phyloP scores from a whole-genome alignment of 1,140 invertebrate species.

The Lepidurus apus region DNA sequence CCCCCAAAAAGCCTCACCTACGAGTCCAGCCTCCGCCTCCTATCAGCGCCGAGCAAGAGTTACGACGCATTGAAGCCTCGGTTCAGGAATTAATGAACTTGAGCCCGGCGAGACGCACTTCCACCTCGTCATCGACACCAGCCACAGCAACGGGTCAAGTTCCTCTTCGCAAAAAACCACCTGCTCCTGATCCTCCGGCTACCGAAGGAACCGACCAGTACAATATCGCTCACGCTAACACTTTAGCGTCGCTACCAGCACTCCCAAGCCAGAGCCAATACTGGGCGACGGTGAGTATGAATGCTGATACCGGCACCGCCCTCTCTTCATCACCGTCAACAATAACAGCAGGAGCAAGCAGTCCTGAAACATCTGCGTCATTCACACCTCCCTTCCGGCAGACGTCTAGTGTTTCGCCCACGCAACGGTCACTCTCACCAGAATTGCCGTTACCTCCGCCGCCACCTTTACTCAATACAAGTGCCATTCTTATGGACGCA shows the following conservation, averaged over 20 bases:
- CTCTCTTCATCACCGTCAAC: background rate
- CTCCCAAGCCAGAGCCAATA: background rate
- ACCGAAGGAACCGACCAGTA: background rate
- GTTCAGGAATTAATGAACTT: slow-evolving; percentile 36
- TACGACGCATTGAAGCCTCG: slow-evolving; percentile 39
- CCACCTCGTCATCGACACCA: slow-evolving; percentile 26
- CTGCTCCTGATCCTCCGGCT: slow-evolving; percentile 34
- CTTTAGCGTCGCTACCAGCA: background rate
- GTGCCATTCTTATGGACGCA: slow-evolving; percentile 51
- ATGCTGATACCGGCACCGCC: slow-evolving; percentile 2
- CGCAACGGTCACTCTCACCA: slow-evolving; percentile 45
- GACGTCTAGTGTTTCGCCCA: background rate
- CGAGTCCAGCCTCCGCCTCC: slow-evolving; percentile 41
- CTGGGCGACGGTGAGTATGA: background rate
- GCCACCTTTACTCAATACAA: slow-evolving; percentile 51
- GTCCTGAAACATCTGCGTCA: slow-evolving; percentile 31
- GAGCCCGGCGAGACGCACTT: slow-evolving; percentile 34
- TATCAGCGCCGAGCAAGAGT: slow-evolving; percentile 50
- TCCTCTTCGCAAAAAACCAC: slow-evolving; percentile 32
- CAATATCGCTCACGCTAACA: background rate
- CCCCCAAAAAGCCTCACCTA: slow-evolving; percentile 68
- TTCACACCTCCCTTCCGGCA: background rate
- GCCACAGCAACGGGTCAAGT: slow-evolving; percentile 11
- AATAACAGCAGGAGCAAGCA: slow-evolving; percentile 14
- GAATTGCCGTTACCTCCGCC: slow-evolving; percentile 63